Evolutionary conservation across 2,113 vertebrate species (phyloP).

Genomic region (Hydrochoerus hydrochaeris): DNA sequence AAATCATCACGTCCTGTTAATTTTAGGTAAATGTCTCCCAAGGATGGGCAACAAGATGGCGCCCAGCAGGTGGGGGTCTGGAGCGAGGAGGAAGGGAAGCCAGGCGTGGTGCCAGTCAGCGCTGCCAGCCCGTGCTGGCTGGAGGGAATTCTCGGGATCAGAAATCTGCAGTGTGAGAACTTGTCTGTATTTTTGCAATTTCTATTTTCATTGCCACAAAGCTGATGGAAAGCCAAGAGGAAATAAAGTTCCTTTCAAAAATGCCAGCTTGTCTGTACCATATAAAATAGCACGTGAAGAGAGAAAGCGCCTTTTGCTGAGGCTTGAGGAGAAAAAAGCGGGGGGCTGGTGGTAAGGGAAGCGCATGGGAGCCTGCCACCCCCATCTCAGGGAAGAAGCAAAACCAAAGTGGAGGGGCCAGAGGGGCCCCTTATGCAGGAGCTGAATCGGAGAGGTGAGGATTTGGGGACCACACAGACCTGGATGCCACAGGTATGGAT

Average conservation of each 20-base stretch:
- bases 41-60: neutral
- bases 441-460: neutral
- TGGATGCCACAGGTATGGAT: neutral
- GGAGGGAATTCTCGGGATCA: constrained; percentile 47
- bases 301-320: constrained; percentile 51
- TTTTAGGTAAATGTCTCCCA: constrained; percentile 29
- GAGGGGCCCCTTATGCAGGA: neutral
- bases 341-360: neutral
- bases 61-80: constrained; percentile 6
- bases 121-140: neutral
- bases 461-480: too few species aligned
- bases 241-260: constrained; percentile 71
- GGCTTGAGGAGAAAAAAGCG: neutral
- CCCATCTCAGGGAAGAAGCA: neutral
- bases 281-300: neutral
- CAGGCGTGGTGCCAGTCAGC: constrained; percentile 38
- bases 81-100: neutral
- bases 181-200: constrained; percentile 70
- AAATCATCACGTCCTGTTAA: neutral
- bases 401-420: accelerated
- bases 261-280: constrained; percentile 35
- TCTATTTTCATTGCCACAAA: constrained; percentile 66
- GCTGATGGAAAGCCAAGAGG: constrained; percentile 65
- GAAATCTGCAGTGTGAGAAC: constrained; percentile 64
- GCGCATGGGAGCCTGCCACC: too few species aligned